phyloP scores from a whole-genome alignment of 2,113 vertebrate species.

The Pomatorhinus ruficollis region DNA sequence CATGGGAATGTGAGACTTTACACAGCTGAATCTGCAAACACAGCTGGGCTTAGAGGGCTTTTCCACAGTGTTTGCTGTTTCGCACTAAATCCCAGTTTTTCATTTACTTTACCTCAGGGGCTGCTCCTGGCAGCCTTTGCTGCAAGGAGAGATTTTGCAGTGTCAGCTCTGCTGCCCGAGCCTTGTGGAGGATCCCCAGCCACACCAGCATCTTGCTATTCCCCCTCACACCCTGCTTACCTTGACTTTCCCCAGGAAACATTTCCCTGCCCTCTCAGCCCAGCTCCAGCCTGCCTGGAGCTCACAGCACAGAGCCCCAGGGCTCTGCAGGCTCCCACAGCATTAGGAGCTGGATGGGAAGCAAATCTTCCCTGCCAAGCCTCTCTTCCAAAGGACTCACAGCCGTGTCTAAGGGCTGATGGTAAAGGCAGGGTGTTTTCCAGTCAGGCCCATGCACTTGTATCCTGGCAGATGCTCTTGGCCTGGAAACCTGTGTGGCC shows the following conservation, averaged over 20 bases:
- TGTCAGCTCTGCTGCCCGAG: background rate
- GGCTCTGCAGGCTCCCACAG: background rate
- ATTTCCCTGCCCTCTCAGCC: background rate
- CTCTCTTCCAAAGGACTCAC: background rate
- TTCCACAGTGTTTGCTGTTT: slow-evolving; percentile 44
- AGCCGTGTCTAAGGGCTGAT: background rate
- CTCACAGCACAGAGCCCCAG: accelerated
- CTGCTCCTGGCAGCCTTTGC: background rate
- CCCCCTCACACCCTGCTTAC: background rate
- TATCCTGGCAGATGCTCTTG: background rate
- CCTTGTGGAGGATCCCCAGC: background rate
- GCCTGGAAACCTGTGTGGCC: background rate
- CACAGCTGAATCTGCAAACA: slow-evolving; percentile 43
- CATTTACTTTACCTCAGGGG: slow-evolving; percentile 30
- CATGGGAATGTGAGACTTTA: slow-evolving; percentile 44
- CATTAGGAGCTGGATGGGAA: background rate
- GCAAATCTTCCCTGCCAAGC: background rate
- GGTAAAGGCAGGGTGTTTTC: slow-evolving; percentile 22
- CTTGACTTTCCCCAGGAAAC: accelerated
- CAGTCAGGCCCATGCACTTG: background rate
- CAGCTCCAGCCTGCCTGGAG: background rate
- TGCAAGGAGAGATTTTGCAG: background rate
- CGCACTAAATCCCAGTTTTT: background rate
- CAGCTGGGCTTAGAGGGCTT: slow-evolving; percentile 30
- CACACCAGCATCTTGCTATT: background rate